Conservation (phyloP, 2,113 vertebrate species). For the Nothoprocta perdicaria region DNA sequence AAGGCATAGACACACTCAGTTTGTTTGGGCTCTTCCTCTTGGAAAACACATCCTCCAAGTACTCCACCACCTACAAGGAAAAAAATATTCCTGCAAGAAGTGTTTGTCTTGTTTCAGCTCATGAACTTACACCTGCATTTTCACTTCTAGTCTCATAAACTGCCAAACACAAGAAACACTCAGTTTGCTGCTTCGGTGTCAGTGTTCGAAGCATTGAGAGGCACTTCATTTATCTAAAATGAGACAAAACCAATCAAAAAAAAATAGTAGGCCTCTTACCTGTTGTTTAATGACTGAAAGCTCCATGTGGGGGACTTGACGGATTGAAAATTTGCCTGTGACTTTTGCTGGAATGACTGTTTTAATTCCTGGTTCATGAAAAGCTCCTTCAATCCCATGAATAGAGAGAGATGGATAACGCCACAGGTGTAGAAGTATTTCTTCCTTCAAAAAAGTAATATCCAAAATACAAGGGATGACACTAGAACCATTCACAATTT, state of each 20-base stretch:
- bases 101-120: background rate
- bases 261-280: conserved; percentile 70
- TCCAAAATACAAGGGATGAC: background rate
- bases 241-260: background rate
- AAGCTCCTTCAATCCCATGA: conserved; percentile 92
- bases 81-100: background rate
- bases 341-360: conserved; percentile 92
- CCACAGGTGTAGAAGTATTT: conserved; percentile 89
- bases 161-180: background rate
- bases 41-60: conserved; percentile 85
- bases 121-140: background rate
- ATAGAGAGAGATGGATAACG: conserved; percentile 88
- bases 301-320: conserved; percentile 90
- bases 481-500: background rate
- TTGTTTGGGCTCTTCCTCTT: conserved; percentile 88
- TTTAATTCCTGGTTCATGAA: conserved; percentile 85
- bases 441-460: conserved; percentile 78
- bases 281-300: conserved; percentile 81
- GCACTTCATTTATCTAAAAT: background rate
- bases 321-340: conserved; percentile 91
- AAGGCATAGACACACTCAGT: conserved; percentile 82
- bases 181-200: background rate
- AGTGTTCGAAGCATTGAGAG: background rate
- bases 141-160: background rate
- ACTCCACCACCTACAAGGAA: conserved; percentile 66